A percentile compares a stretch with the other conserved stretches of the same genome.
phyloP scores from a whole-genome alignment of 2,113 vertebrate genomes.

The Puntigrus tetrazona region DNA sequence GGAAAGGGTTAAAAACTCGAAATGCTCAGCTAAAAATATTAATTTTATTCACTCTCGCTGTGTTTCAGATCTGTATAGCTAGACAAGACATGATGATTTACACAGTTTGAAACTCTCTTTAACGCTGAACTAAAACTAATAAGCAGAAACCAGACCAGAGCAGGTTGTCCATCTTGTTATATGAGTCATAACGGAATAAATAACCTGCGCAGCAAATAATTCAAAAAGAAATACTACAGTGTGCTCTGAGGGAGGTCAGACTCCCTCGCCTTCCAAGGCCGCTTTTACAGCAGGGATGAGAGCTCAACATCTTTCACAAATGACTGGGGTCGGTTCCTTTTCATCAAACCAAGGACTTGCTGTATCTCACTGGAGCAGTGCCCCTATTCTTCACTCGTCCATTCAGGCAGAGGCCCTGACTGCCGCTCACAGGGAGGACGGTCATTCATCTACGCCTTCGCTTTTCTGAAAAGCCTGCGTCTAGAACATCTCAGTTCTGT shows the following conservation, averaged over 20 bases:
- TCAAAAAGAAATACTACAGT: slow-evolving; percentile 34
- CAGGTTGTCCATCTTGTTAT: background rate
- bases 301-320: background rate
- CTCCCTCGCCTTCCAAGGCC: slow-evolving; percentile 34
- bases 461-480: slow-evolving; percentile 36
- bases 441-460: slow-evolving; percentile 45
- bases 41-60: background rate
- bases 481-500: slow-evolving; percentile 44
- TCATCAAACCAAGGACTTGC: slow-evolving; percentile 51
- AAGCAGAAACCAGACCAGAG: background rate
- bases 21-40: background rate
- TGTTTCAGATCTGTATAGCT: background rate
- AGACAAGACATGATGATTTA: no score
- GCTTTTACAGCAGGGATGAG: background rate
- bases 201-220: background rate
- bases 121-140: background rate
- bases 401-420: slow-evolving; percentile 47
- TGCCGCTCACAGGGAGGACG: slow-evolving; percentile 46
- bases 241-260: slow-evolving; percentile 42
- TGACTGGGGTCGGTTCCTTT: background rate
- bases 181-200: background rate
- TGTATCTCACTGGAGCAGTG: slow-evolving; percentile 28
- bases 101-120: no score
- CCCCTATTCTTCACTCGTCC: slow-evolving; percentile 45
- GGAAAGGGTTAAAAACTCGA: background rate